Conservation (phyloP, 1,140 invertebrate genomes). For the Caerostris darwini region DNA sequence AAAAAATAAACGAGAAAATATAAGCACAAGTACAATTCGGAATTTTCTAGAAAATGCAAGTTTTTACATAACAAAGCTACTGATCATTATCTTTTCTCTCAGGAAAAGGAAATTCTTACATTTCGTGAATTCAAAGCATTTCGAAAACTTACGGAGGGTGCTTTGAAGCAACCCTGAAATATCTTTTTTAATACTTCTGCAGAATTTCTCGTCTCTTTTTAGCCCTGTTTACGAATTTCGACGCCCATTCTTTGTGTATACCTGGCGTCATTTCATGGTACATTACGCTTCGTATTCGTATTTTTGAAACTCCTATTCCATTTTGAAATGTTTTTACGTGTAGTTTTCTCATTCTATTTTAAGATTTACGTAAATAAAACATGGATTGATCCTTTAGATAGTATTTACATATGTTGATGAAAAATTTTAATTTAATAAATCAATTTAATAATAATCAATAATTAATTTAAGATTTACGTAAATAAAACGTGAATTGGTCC, state of each 20-base stretch:
- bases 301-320: too few species aligned
- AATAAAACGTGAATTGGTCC: too few species aligned
- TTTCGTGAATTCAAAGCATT: slow-evolving; percentile 12
- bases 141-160: not conserved
- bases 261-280: not conserved
- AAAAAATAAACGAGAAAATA: not conserved
- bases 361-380: too few species aligned
- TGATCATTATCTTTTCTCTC: not conserved
- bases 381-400: too few species aligned
- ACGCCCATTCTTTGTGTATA: not conserved
- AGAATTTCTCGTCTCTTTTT: not conserved
- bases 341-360: too few species aligned
- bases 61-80: slow-evolving; percentile 10
- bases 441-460: too few species aligned
- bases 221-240: not conserved
- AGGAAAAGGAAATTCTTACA: not conserved
- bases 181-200: not conserved
- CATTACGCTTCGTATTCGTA: too few species aligned
- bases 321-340: too few species aligned
- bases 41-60: not conserved
- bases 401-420: too few species aligned
- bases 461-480: too few species aligned
- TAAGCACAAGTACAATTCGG: not conserved
- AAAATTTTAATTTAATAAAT: too few species aligned
- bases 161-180: not conserved